Conservation (phyloP, 2,113 vertebrate genomes). For the Elephas maximus region DNA sequence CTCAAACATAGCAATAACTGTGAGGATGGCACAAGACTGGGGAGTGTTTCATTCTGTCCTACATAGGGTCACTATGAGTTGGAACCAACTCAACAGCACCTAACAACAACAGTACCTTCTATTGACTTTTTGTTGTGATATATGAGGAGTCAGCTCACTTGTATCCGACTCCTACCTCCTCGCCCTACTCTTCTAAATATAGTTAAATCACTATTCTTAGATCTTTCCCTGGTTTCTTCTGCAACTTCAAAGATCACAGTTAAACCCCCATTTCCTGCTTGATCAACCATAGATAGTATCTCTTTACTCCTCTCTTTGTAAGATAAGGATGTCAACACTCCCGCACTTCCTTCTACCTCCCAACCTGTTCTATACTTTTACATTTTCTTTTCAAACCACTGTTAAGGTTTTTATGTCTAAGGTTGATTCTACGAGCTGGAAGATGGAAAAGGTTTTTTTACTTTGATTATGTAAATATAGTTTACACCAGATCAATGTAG, state of each 20-base stretch:
- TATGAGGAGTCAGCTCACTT: neutral
- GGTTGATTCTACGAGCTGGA: constrained; percentile 18
- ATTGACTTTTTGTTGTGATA: neutral
- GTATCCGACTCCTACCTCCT: neutral
- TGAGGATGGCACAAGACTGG: neutral
- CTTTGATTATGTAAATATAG: neutral
- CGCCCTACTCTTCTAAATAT: neutral
- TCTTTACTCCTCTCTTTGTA: neutral
- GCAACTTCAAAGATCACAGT: constrained; percentile 50
- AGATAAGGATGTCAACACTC: neutral
- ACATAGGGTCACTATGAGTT: neutral
- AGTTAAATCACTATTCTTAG: neutral
- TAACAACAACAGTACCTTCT: neutral
- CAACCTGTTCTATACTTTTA: neutral
- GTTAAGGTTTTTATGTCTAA: neutral
- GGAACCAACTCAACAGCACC: too few species aligned
- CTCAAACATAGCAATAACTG: neutral
- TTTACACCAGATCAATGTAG: neutral
- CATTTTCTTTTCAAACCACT: constrained; percentile 7
- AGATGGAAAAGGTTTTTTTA: constrained; percentile 28
- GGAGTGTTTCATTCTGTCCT: neutral
- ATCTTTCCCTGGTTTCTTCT: neutral
- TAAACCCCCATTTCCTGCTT: constrained; percentile 19
- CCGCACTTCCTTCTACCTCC: neutral
- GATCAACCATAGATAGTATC: neutral